phyloP scores from a whole-genome alignment of 2,888 invertebrate genomes.

The Anticlea derivata region DNA sequence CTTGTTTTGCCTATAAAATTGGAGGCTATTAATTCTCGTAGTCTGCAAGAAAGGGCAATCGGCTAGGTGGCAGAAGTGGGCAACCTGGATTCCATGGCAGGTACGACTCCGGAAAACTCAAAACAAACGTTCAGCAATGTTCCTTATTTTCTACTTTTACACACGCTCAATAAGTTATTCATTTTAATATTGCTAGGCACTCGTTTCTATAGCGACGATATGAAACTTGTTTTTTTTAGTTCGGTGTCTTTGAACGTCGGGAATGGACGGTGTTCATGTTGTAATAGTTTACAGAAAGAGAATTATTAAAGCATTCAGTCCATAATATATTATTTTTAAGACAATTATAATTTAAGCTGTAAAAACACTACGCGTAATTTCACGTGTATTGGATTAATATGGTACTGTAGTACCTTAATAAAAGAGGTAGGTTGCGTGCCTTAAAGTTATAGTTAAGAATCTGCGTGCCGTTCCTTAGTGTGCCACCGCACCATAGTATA shows the following conservation, averaged over 20 bases:
- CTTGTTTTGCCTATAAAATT: too few species aligned
- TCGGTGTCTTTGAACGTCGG: slow-evolving; percentile 1
- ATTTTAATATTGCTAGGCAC: slow-evolving; percentile 19
- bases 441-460: background rate
- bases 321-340: background rate
- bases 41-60: background rate
- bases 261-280: background rate
- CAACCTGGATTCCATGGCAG: background rate
- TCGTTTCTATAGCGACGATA: slow-evolving; percentile 25
- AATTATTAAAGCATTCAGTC: background rate
- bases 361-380: background rate
- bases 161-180: slow-evolving; percentile 6
- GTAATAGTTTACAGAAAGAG: background rate
- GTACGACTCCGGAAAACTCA: background rate
- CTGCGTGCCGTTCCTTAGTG: slow-evolving; percentile 7
- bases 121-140: background rate
- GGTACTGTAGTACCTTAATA: too few species aligned
- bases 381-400: background rate
- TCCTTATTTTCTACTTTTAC: background rate
- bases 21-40: too few species aligned
- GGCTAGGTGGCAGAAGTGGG: background rate
- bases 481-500: too few species aligned
- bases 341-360: background rate
- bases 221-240: slow-evolving; percentile 17
- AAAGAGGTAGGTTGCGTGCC: background rate